Conservation (phyloP, 2,113 vertebrate genomes). For the Thamnaconus septentrionalis region DNA sequence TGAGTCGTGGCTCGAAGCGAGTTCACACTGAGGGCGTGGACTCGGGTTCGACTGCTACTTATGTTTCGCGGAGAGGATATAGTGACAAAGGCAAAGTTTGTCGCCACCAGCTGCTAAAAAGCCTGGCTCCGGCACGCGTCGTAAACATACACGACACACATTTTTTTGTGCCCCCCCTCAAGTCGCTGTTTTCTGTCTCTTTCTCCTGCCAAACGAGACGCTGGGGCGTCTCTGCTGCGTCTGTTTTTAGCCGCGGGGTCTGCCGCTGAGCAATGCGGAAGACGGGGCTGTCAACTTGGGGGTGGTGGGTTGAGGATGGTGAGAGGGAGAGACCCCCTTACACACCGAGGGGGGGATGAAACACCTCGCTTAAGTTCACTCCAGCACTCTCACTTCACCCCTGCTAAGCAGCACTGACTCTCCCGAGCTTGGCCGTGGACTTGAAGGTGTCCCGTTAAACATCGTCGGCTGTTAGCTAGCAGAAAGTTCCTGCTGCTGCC, state of each 20-base stretch:
- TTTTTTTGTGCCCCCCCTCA: too few species aligned
- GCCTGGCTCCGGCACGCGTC: too few species aligned
- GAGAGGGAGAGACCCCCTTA: too few species aligned
- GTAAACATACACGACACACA: too few species aligned
- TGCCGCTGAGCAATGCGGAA: slow-evolving; percentile 67
- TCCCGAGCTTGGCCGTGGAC: too few species aligned
- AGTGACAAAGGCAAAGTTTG: slow-evolving; percentile 25
- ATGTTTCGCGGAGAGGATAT: slow-evolving; percentile 24
- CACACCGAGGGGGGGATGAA: background rate
- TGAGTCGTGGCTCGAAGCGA: slow-evolving; percentile 46
- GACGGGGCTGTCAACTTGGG: slow-evolving; percentile 3
- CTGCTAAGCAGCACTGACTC: background rate
- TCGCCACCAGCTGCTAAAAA: slow-evolving; percentile 23
- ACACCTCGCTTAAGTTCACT: slow-evolving; percentile 19
- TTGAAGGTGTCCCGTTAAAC: too few species aligned
- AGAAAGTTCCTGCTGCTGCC: too few species aligned
- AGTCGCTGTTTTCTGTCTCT: background rate
- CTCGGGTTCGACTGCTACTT: slow-evolving; percentile 41
- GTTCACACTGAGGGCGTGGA: slow-evolving; percentile 75
- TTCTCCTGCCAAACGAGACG: slow-evolving; percentile 13
- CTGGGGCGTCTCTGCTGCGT: slow-evolving; percentile 40
- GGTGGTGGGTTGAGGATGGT: too few species aligned
- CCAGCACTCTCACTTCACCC: background rate
- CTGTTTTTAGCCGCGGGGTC: slow-evolving; percentile 44
- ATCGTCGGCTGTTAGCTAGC: too few species aligned